A percentile compares a stretch with the other conserved stretches of the same genome.
phyloP scores from a whole-genome alignment of 2,888 invertebrate genomes.

The Cephus spinipes region DNA sequence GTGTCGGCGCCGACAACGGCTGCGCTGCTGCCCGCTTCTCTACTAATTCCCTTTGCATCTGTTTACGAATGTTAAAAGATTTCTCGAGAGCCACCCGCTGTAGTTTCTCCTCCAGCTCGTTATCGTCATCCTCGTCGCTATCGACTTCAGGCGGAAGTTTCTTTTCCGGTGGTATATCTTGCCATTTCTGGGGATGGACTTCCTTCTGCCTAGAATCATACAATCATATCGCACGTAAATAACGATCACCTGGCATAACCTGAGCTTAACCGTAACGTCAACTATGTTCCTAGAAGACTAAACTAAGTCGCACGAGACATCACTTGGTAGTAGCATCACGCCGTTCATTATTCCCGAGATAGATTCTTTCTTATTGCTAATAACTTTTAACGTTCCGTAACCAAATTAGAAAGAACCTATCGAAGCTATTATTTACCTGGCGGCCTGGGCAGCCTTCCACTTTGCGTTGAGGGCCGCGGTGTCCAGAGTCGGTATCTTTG shows the following conservation, averaged over 20 bases:
- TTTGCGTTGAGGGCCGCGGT: constrained; percentile 60
- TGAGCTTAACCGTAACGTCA: neutral
- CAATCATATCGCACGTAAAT: neutral
- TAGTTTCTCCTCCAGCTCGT: constrained; percentile 64
- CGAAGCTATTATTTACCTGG: constrained; percentile 40
- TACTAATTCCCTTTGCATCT: constrained; percentile 60
- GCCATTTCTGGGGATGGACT: constrained; percentile 69
- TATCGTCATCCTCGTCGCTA: constrained; percentile 56
- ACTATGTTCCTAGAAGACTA: neutral
- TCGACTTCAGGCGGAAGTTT: constrained; percentile 42
- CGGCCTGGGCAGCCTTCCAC: constrained; percentile 62
- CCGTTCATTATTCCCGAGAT: too few species aligned
- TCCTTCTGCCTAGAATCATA: constrained; percentile 67
- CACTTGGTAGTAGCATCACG: too few species aligned
- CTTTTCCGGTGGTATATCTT: constrained; percentile 68
- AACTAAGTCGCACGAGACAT: too few species aligned
- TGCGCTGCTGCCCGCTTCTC: constrained; percentile 54
- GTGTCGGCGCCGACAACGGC: constrained; percentile 51
- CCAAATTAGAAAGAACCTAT: too few species aligned
- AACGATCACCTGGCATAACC: neutral
- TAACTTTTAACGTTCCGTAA: too few species aligned
- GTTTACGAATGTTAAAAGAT: constrained; percentile 58
- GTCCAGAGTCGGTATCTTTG: constrained; percentile 58
- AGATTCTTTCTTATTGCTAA: too few species aligned
- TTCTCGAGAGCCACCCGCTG: constrained; percentile 61